These are phyloP conservation scores for Heterotis niloticus DNA, from an alignment of 2,113 vertebrate species.

Conservation along the genomic window DNA sequence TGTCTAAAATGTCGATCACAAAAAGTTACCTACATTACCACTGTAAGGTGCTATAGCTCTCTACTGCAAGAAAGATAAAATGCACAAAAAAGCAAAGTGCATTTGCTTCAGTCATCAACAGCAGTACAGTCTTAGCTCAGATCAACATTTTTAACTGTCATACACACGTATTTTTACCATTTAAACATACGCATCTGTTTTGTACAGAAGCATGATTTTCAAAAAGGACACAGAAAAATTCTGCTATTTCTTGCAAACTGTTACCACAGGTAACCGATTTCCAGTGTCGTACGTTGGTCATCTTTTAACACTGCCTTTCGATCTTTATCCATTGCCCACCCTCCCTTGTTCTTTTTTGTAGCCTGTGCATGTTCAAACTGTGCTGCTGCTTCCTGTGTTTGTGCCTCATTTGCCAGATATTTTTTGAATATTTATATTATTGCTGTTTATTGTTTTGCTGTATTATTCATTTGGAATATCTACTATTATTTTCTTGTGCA, in stretches of 20 bases:
- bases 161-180: constrained; percentile 3
- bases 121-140: not conserved
- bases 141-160: not conserved
- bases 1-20: not conserved
- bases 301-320: not conserved
- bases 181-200: not conserved
- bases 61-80: too few relatives aligned
- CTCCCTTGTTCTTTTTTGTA: not conserved
- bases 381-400: not conserved
- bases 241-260: too few relatives aligned
- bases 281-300: not conserved
- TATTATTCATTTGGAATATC: not conserved
- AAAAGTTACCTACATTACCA: constrained; percentile 8
- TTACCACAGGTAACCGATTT: too few relatives aligned
- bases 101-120: not conserved
- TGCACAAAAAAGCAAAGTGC: too few relatives aligned
- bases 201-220: not conserved
- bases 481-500: too few relatives aligned
- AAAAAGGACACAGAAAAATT: not conserved
- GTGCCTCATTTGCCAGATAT: not conserved
- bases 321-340: not conserved
- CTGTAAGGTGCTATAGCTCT: not conserved
- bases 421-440: not conserved
- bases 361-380: not conserved
- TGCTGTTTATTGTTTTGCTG: not conserved